Base-by-base conservation (phyloP, 92 coral and sea anemone genomes). In the Phymanthus crucifer region DNA sequence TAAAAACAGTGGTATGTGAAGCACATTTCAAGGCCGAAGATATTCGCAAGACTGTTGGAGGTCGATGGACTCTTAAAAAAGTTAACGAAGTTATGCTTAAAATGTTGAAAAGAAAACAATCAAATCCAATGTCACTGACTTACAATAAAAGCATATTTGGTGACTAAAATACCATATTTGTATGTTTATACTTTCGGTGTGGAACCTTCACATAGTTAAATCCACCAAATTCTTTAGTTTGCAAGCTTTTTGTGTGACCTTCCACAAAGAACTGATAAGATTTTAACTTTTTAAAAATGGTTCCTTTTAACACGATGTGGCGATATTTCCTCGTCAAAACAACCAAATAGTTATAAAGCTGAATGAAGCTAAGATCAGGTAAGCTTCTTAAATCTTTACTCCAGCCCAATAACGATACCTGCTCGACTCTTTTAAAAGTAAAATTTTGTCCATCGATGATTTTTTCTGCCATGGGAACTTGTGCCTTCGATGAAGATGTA, bases 181-280 rank as follows among this genome's bases (percentile, higher is more conserved):
- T 43, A n/a, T n/a, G n/a, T n/a, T 43, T 43, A 43, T 43, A 43
- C 50, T 43, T 43, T 43, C 50, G 50, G 50, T 43, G 50, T 43
- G 56, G 17, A 48, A 87, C 83, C 64, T 83, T 83, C 43, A 87
- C 87, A 34, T 79, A 83, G 40, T 27, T 80, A 56, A 79, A 68
- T 75, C 77, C 74, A 27, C 76, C 56, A 70, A 16, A 83, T 47
- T 73, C 67, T 64, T 88, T 88, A 40, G 85, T 56, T 83, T 83
- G 85, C 65, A 88, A 76, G 34, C 47, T 32, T 47, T 83, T 88
- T 19, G 78, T 83, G 66, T 78, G 83, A 4, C 76, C 83, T 40
- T 78, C 58, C 26, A 78, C 65, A 37, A 78, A 66, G 70, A 78
- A 78, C 26, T 78, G 82, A 64, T 66, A 78, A 2, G 74, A 67